Base-by-base conservation (phyloP, 92 coral and sea anemone genomes). In the Desmophyllum pertusum region DNA sequence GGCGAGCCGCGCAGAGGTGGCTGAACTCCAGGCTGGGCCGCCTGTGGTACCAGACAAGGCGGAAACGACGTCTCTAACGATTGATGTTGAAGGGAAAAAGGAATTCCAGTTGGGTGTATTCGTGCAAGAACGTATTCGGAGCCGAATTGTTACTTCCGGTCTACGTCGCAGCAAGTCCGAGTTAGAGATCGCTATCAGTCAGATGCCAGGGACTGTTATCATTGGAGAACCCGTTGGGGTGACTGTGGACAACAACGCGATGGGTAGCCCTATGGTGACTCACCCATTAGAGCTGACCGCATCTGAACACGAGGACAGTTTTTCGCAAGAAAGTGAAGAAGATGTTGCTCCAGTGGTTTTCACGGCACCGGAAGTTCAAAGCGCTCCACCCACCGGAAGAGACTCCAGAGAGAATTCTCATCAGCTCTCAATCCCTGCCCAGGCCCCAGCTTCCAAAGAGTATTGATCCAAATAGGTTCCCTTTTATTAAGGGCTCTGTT, bases 91-190 rank as follows among this genome's bases (percentile, higher is more conserved):
- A 30, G 65, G 83, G 35, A 74, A 66, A 59, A 86, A 85, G 10
- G 94, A 91, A 74, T 87, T 91, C 23, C 78, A 85, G 18, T 81
- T 91, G 61, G 94, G 92, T 25, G 92, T 91, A 10, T 81, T 77
- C 10, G 71, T 91, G 45, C 88, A 84, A 76, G 89, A 90, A 80
- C 88, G 82, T 65, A 78, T 84, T 51, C 92, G 88, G 10, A 81
- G 88, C 33, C 86, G 78, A 23, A 45, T 55, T 75, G 89, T 90
- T 39, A 80, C 83, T 40, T 82, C 83, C 41, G 87, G 91, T 29
- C 81, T 75, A 63, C 83, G 87, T 33, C 82, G 94, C 48, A 79
- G 81, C 45, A 59, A 61, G 62, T 88, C 92, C 17, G 80, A 79
- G 74, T 40, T 84, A 30, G 92, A 91, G 37, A 73, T 91, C 78